Base-by-base conservation (phyloP, 2,888 invertebrate genomes). In the Phytoseiulus persimilis region DNA sequence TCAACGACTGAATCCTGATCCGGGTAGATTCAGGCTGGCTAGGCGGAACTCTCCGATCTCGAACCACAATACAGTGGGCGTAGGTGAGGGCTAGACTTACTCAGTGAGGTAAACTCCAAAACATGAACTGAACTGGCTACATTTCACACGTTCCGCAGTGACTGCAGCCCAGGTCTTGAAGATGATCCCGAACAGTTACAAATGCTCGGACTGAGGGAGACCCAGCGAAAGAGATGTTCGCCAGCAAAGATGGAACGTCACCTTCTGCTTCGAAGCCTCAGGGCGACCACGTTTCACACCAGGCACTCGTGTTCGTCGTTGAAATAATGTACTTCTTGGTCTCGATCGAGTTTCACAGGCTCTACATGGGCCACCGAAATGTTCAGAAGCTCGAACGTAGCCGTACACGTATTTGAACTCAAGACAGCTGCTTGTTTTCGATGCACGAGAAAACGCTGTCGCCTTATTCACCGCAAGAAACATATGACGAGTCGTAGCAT, bases 401-500 rank as follows among this genome's bases (percentile, higher is more conserved):
- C 18, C 18, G 28, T 28, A 65, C 65, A 65, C 65, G 65, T 18
- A 1, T 28, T 28, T 23, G 65, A 14, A 65, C 65, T 14, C 65
- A 65, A 18, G 65, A 65, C 65, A 65, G 23, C 65, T 65, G 65
- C 65, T 65, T 23, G 23, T 65, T 65, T 28, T 6, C 28, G 65
- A 23, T 65, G 65, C 65, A 65, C 65, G 65, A 65, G 65, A 18
- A 65, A 65, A 65, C 65, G 65, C 18, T 65, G 65, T 65, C 65
- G 65, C 65, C 65, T 65, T 23, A 23, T 65, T 65, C 65, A 65
- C 65, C 18, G 65, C 65, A 65, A 65, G 65, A 28, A 65, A 65
- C 65, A 65, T 65, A 65, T 65, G 65, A 65, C 65, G 65, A 65
- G 65, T 65, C 65, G 65, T 65, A 65, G 65, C 65, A 65, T 65